These are phyloP conservation scores for Papilio xuthus DNA, from an alignment of 1,140 invertebrate genomes.

Conservation along the genomic window DNA sequence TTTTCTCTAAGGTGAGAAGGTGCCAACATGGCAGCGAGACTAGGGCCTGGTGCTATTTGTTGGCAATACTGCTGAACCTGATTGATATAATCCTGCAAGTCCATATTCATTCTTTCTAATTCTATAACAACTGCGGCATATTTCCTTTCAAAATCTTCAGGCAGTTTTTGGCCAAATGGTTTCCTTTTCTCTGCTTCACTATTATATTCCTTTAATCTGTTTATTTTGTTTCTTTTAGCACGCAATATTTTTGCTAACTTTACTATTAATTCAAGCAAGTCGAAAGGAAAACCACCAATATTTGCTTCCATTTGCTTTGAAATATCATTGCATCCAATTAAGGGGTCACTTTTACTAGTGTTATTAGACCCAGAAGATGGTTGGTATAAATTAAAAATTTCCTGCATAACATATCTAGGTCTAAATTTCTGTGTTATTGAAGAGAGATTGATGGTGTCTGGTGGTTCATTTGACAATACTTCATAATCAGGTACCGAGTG, in stretches of 20 bases:
- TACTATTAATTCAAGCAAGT: constrained; percentile 93
- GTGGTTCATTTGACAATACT: constrained; percentile 95
- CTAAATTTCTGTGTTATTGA: constrained; percentile 91
- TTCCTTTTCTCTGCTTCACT: constrained; percentile 93
- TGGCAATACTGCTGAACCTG: constrained; percentile 92
- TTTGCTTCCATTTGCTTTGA: constrained; percentile 75
- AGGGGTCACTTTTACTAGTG: constrained; percentile 78
- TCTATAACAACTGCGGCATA: constrained; percentile 96
- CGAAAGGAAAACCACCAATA: constrained; percentile 92
- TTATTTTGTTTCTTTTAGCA: constrained; percentile 92
- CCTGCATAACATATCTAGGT: constrained; percentile 84
- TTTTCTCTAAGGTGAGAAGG: constrained; percentile 93
- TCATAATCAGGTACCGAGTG: constrained; percentile 98
- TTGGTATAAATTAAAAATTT: constrained; percentile 70
- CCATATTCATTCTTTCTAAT: constrained; percentile 94
- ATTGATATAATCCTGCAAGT: constrained; percentile 92
- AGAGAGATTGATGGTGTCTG: constrained; percentile 94
- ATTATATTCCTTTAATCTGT: constrained; percentile 93
- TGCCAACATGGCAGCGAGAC: constrained; percentile 92
- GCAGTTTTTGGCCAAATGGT: constrained; percentile 89
- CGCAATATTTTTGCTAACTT: constrained; percentile 92
- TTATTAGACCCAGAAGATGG: constrained; percentile 58
- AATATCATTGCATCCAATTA: constrained; percentile 79
- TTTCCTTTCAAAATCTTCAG: constrained; percentile 93
- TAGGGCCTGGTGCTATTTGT: constrained; percentile 93